These are phyloP conservation scores for Dendropsophus ebraccatus DNA, from an alignment of 2,113 vertebrate genomes.

Conservation along the genomic window DNA sequence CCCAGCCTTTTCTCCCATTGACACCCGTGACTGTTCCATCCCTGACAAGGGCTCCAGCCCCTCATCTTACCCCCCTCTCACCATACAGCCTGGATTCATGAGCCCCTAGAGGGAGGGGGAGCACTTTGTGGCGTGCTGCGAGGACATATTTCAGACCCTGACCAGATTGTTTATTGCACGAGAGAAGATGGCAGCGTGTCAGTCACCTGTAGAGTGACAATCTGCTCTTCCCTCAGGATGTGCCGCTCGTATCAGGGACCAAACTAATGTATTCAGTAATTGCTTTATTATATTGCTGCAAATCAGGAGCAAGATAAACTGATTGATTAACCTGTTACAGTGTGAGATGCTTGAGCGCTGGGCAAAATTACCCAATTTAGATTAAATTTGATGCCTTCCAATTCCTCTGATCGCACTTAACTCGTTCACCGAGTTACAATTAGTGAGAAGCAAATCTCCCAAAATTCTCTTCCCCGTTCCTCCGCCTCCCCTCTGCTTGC, in stretches of 20 bases:
- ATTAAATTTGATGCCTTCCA: neutral
- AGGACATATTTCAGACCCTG: slow-evolving; percentile 20
- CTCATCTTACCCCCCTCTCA: neutral
- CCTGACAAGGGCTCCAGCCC: neutral
- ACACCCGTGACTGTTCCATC: neutral
- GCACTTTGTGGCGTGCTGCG: neutral
- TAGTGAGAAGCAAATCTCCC: neutral
- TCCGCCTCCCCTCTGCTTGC: neutral
- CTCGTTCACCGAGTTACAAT: slow-evolving; percentile 23
- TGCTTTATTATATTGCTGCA: slow-evolving; percentile 41
- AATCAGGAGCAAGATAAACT: slow-evolving; percentile 29
- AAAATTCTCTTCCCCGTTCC: neutral
- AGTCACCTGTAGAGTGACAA: slow-evolving; percentile 48
- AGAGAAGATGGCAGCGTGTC: slow-evolving; percentile 44
- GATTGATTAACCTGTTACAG: slow-evolving; percentile 46
- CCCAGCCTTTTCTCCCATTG: neutral
- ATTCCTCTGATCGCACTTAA: neutral
- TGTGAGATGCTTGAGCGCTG: neutral
- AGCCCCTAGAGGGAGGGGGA: neutral
- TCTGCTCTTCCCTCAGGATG: slow-evolving; percentile 39
- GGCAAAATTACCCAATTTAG: slow-evolving; percentile 6
- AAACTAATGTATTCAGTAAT: slow-evolving; percentile 41
- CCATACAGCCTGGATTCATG: neutral
- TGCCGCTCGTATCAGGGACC: neutral
- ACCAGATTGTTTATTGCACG: slow-evolving; percentile 48